Base-by-base conservation (phyloP, 2,888 invertebrate genomes). In the Phorcus lineatus region DNA sequence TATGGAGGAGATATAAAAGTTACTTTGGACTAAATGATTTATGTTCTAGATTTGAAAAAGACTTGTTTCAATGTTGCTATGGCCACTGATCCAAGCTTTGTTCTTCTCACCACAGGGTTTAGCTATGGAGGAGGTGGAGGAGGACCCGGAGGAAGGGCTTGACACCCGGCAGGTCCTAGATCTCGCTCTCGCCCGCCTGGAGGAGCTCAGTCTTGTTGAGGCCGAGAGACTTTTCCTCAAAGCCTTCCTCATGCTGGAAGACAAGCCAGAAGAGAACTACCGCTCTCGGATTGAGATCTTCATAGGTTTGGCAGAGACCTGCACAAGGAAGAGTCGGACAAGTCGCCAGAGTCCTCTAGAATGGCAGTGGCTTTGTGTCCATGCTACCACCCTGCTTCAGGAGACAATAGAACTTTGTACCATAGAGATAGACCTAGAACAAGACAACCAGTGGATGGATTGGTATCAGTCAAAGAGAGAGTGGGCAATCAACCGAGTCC, bases 361-460 rank as follows among this genome's bases (percentile, higher is more conserved):
- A 79, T 90, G 90, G 89, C 89, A 90, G 79, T 90, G 91, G 89
- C 81, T 91, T 62, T 90, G 90, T 80, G 88, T 91, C 82, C 91
- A 91, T 79, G 88, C 90, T 7, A 90, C 90, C 9, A 88, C 90
- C 2, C 79, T 91, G 22, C 86, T 91, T 19, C 89, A 89, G 67
- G 89, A 90, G 74, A 90, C 88, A 3, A 84, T 87, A 13, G 90
- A 90, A 74, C 83, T 89, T 52, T 91, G 91, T 81, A 86, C 87
- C 6, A 84, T 87, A 11, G 90, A 88, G 80, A 81, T 90, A 13
- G 88, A 74, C 13, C 78, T 79, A 7, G 83, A 82, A 67, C 74
- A 80, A 24, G 83, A 85, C 77, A 83, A 90, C 80, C 86, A 89
- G 80, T 86, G 81, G 7, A 77, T 80, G 17, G 89, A 90, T 54